Evolutionary conservation across 2,888 invertebrate genomes (phyloP).

Genomic region (Eretmocerus hayati): DNA sequence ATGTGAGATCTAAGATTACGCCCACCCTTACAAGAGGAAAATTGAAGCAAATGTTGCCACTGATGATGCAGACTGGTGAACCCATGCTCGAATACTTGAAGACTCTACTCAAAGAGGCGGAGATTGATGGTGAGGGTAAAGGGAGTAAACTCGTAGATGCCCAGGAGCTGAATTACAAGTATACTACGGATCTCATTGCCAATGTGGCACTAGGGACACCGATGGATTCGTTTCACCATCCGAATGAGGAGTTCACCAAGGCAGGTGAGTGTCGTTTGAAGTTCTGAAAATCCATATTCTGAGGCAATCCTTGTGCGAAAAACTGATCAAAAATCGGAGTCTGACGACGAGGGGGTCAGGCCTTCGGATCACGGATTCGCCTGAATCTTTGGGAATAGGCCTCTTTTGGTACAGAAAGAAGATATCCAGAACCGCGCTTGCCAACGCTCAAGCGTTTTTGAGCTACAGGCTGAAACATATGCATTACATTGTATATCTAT

Average conservation of each 20-base stretch:
- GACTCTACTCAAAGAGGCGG: constrained; percentile 14
- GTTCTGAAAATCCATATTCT: too few species aligned
- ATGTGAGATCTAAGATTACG: constrained; percentile 48
- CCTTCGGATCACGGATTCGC: too few species aligned
- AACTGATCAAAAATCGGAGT: too few species aligned
- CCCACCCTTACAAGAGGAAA: constrained; percentile 54
- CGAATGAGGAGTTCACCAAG: constrained; percentile 32
- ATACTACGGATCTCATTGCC: constrained; percentile 38
- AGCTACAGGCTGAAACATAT: too few species aligned
- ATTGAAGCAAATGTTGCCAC: constrained; percentile 50
- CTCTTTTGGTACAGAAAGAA: too few species aligned
- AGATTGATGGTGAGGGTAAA: too few species aligned
- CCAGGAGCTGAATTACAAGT: constrained; percentile 36
- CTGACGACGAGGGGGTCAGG: too few species aligned
- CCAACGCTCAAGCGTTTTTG: too few species aligned
- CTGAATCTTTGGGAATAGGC: too few species aligned
- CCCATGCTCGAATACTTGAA: constrained; percentile 35
- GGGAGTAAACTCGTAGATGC: constrained; percentile 34
- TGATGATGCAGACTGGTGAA: constrained; percentile 44
- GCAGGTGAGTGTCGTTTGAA: constrained; percentile 29
- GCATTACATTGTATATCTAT: too few species aligned
- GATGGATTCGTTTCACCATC: constrained; percentile 34
- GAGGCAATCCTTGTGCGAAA: too few species aligned
- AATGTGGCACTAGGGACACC: constrained; percentile 33
- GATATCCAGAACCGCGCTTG: too few species aligned